These are phyloP conservation scores for Penaeus vannamei DNA, from an alignment of 1,140 invertebrate genomes.

Conservation along the genomic window DNA sequence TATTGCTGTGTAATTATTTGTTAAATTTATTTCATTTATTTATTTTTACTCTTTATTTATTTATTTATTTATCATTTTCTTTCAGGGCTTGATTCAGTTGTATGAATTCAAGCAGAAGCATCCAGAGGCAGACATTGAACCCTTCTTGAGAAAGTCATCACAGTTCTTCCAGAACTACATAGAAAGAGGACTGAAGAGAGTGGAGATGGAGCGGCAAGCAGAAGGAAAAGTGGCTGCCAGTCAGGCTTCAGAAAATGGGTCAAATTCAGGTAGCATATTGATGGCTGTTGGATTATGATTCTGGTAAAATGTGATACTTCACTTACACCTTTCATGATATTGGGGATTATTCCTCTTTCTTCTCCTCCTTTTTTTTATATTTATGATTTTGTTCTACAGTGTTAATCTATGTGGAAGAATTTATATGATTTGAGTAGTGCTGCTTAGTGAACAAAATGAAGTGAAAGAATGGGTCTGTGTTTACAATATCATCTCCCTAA, in stretches of 20 bases:
- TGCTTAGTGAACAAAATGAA: too few species aligned
- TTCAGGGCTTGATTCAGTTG: conserved; percentile 84
- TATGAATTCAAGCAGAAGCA: conserved; percentile 92
- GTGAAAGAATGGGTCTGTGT: too few species aligned
- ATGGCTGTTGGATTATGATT: neutral
- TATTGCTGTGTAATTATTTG: neutral
- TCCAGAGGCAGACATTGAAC: conserved; percentile 92
- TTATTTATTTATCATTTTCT: conserved; percentile 14
- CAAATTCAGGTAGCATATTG: conserved; percentile 52
- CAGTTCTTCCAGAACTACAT: conserved; percentile 95
- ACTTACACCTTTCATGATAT: too few species aligned
- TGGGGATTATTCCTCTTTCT: too few species aligned
- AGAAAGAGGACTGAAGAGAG: conserved; percentile 86
- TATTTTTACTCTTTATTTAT: neutral
- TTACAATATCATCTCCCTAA: too few species aligned
- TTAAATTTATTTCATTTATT: neutral
- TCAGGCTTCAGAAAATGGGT: conserved; percentile 56
- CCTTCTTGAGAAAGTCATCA: conserved; percentile 89
- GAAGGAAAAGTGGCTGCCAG: conserved; percentile 50
- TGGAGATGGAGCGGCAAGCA: conserved; percentile 76
- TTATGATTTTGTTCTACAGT: too few species aligned
- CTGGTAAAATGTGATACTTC: too few species aligned
- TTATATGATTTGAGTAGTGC: too few species aligned
- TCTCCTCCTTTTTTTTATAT: too few species aligned
- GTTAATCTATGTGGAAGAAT: too few species aligned